phyloP scores from a whole-genome alignment of 2,888 invertebrate species.

The Mythimna pallens region DNA sequence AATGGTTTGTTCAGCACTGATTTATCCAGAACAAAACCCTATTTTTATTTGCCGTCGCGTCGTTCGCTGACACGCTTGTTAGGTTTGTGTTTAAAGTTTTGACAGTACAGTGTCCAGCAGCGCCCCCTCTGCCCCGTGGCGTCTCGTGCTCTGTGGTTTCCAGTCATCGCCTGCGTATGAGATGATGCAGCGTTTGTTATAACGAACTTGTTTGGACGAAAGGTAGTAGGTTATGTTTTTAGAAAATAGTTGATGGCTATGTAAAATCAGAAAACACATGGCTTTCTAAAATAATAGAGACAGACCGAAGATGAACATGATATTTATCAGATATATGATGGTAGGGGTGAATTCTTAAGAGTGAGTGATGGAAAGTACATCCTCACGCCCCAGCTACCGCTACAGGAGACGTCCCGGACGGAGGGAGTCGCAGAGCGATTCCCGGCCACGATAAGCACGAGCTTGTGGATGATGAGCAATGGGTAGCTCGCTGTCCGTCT shows the following conservation, averaged over 20 bases:
- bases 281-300: too few species aligned
- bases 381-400: too few species aligned
- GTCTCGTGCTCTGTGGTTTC: conserved; percentile 9
- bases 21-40: too few species aligned
- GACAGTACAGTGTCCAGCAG: background rate
- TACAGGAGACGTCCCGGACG: background rate
- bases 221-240: conserved; percentile 2
- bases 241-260: background rate
- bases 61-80: background rate
- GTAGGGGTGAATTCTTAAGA: too few species aligned
- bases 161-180: conserved; percentile 47
- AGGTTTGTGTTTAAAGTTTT: background rate
- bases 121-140: too few species aligned
- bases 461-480: background rate
- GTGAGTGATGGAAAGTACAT: too few species aligned
- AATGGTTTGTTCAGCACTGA: too few species aligned
- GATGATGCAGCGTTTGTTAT: conserved; percentile 48
- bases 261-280: background rate
- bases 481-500: background rate
- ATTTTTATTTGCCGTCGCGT: background rate
- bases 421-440: background rate
- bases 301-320: too few species aligned
- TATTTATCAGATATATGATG: too few species aligned
- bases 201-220: conserved; percentile 21
- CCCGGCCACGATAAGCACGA: too few species aligned